Evolutionary conservation across 1,140 invertebrate genomes (phyloP), one percentile per base, ranked within the genome.

Genomic region (Drosophila orosa): DNA sequence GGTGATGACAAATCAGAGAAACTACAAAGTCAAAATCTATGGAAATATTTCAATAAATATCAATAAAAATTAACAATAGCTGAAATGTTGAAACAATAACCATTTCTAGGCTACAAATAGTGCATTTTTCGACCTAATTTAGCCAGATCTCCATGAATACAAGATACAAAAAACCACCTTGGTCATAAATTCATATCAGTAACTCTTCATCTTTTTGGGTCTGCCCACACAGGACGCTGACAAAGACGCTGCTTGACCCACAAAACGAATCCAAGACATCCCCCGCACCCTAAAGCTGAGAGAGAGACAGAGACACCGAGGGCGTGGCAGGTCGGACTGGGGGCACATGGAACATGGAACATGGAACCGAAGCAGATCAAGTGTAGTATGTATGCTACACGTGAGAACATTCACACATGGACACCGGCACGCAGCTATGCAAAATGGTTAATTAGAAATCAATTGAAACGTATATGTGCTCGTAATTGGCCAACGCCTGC

Each of bases 381-480:
- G 81, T 85, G 80, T 17, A 12, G 8, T 22, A 47, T 47, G 45
- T 57, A 61, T 48, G 50, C 29, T 35, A 50, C 62, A 73, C 56
- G 72, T 74, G 56, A 61, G 72, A 60, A 56, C 54, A 47, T 35
- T 56, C 45, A 40, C 40, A 72, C 45, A 54, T 59, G 71, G 29
- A 19, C 45, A 31, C n/a, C 63, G 56, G 29, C 27, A 54, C 60
- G 62, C 66, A 81, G 78, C 63, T 71, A 63, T 68, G 69, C 74
- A 72, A 83, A 78, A 76, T 63, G 66, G 66, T 86, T 86, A 86
- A 86, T 86, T 86, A 86, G 82, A 86, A 86, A 86, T 86, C 82
- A 86, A 86, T 86, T 86, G 82, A 81, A 81, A 85, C 61, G 72
- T 65, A 82, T 82, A 57, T 72, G 57, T 58, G 61, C 48, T 68